phyloP scores from a whole-genome alignment of 1,140 invertebrate species.

The Pseudomyrmex concolor region DNA sequence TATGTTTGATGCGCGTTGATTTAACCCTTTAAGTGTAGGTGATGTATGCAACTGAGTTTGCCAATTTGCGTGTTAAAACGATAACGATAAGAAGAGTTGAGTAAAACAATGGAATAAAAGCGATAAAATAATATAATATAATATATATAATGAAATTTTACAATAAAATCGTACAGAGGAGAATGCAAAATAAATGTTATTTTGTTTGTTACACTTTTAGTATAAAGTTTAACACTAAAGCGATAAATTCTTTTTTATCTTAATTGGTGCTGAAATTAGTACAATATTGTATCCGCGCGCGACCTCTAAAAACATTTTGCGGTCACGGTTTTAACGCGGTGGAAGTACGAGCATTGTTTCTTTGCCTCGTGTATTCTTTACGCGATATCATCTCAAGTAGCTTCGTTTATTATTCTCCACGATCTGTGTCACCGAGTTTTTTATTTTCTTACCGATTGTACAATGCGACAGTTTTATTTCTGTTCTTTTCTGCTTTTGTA shows the following conservation, averaged over 20 bases:
- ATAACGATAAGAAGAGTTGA: slow-evolving; percentile 35
- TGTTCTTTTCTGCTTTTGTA: slow-evolving; percentile 14
- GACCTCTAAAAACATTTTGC: background rate
- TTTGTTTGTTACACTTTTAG: too few relatives aligned
- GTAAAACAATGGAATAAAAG: background rate
- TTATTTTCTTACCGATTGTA: too few relatives aligned
- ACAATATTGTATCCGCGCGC: background rate
- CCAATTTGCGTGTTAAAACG: slow-evolving; percentile 54
- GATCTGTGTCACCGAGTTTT: slow-evolving; percentile 1
- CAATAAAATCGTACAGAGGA: background rate
- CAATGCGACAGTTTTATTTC: slow-evolving; percentile 20
- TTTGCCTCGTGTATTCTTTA: slow-evolving; percentile 12
- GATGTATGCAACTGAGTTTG: slow-evolving; percentile 37
- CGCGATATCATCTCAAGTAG: slow-evolving; percentile 4
- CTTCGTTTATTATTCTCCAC: slow-evolving; percentile 41
- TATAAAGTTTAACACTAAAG: slow-evolving; percentile 2
- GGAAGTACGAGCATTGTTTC: slow-evolving; percentile 3
- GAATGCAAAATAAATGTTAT: background rate
- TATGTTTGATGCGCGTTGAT: slow-evolving; percentile 31
- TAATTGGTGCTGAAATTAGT: slow-evolving; percentile 13
- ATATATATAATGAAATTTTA: background rate
- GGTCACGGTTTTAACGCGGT: background rate
- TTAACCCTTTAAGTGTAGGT: slow-evolving; percentile 43
- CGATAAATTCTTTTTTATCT: background rate
- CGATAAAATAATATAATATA: slow-evolving; percentile 21